Evolutionary conservation across 2,888 invertebrate genomes (phyloP).

Genomic region (Geophilus truncorum): DNA sequence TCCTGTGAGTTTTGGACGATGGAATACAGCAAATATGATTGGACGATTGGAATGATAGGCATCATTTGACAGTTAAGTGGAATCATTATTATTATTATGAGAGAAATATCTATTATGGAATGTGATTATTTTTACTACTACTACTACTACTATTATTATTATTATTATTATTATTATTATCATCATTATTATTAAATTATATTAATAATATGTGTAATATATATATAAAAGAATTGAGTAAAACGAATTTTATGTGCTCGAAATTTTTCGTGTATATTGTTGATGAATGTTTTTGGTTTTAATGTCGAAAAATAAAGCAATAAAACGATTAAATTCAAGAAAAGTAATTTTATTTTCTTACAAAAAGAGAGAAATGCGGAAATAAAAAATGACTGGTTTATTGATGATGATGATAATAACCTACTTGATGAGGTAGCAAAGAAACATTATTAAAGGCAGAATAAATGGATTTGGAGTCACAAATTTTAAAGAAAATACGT

Average conservation of each 20-base stretch:
- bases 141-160: too few species aligned
- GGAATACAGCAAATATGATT: neutral
- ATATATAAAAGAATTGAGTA: neutral
- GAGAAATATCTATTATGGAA: too few species aligned
- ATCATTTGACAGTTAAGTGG: neutral
- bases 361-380: too few species aligned
- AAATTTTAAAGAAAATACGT: too few species aligned
- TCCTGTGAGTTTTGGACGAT: slow-evolving; percentile 2
- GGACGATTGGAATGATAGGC: neutral
- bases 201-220: neutral
- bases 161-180: too few species aligned
- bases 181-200: too few species aligned
- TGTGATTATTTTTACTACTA: too few species aligned
- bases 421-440: too few species aligned
- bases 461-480: too few species aligned
- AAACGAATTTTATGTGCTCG: neutral
- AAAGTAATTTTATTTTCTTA: neutral
- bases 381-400: too few species aligned
- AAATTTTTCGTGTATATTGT: neutral
- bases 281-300: neutral
- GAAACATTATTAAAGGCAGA: too few species aligned
- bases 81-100: neutral
- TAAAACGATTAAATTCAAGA: neutral
- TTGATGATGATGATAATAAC: too few species aligned
- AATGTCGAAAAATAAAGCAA: neutral